Conservation (phyloP, 2,113 vertebrate genomes). For the Cathartes aura region DNA sequence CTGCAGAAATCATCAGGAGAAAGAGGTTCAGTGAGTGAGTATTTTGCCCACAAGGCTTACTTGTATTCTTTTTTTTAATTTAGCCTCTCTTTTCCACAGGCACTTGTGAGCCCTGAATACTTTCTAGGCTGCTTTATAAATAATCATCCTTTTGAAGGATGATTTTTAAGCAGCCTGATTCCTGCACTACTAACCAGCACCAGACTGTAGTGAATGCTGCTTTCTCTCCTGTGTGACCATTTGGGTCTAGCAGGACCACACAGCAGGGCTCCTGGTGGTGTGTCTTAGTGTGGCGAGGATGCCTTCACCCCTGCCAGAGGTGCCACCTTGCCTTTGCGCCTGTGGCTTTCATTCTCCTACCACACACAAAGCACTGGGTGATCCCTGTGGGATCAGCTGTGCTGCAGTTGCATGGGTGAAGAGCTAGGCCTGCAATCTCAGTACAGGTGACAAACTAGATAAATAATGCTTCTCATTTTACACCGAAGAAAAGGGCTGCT, state of each 20-base stretch:
- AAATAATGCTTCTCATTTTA: background rate
- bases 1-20: background rate
- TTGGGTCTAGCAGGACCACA: background rate
- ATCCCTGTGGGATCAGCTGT: background rate
- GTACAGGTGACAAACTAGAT: background rate
- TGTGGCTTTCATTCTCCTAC: background rate
- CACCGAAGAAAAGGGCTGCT: background rate
- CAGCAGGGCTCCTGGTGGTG: background rate
- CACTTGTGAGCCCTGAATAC: background rate
- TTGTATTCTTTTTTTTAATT: background rate
- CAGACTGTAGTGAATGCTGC: background rate
- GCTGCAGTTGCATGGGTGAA: background rate
- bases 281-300: background rate
- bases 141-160: background rate
- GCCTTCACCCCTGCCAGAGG: background rate
- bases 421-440: background rate
- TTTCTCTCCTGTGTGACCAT: background rate
- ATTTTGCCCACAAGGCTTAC: background rate
- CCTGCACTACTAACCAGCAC: background rate
- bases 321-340: background rate
- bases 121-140: background rate
- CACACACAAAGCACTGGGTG: background rate
- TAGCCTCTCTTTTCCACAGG: background rate
- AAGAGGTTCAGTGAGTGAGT: background rate
- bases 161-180: background rate